Conservation (phyloP, 2,113 vertebrate genomes). For the Eolophus roseicapilla region DNA sequence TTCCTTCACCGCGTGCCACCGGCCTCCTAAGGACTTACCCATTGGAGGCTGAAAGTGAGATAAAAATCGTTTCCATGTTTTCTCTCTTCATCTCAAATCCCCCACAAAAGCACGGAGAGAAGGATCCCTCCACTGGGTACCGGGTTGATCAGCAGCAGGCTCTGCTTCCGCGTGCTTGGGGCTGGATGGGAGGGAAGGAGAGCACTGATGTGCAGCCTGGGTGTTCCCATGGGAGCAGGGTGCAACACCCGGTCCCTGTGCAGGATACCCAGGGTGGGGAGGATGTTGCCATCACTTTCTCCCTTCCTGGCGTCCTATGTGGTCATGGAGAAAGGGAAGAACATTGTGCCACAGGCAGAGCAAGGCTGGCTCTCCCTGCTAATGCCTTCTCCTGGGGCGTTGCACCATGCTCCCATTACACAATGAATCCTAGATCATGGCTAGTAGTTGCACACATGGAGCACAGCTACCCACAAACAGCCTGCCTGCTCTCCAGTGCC, state of each 20-base stretch:
- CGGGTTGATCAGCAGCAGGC: background rate
- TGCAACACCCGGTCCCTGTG: background rate
- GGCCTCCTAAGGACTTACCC: background rate
- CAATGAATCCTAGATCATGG: background rate
- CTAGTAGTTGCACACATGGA: rapidly evolving
- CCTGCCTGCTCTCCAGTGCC: background rate
- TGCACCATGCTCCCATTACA: background rate
- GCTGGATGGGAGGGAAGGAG: background rate
- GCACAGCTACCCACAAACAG: background rate
- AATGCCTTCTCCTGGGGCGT: background rate
- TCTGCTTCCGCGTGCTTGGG: background rate
- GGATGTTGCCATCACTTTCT: rapidly evolving
- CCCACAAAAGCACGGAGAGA: background rate
- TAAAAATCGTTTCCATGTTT: background rate
- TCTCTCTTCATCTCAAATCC: background rate
- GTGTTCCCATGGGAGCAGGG: background rate
- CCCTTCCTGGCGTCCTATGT: background rate
- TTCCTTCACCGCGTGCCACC: background rate
- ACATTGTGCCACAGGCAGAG: background rate
- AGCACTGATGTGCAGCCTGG: background rate
- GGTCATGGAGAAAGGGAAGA: background rate
- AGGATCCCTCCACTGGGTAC: background rate
- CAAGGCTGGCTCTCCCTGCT: background rate
- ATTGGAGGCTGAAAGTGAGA: background rate
- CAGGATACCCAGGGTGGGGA: background rate